These are phyloP conservation scores for Tinea semifulvella DNA, from an alignment of 2,888 invertebrate genomes.

Conservation along the genomic window DNA sequence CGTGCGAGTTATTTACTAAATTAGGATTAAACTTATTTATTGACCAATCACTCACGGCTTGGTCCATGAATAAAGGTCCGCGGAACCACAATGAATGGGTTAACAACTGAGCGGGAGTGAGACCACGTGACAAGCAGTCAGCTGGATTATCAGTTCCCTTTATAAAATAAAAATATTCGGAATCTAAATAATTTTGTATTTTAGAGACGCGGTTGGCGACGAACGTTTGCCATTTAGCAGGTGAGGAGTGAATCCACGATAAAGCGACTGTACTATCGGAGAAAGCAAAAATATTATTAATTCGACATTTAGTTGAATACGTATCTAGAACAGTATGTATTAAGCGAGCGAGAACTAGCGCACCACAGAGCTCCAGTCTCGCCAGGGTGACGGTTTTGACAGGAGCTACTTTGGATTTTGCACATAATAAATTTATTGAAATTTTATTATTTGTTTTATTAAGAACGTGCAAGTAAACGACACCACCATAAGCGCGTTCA, in stretches of 20 bases:
- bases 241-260: conserved; percentile 18
- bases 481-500: conserved; percentile 17
- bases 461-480: conserved; percentile 14
- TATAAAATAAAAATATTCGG: conserved; percentile 13
- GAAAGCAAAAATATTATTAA: conserved; percentile 11
- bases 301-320: background rate
- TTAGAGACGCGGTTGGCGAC: conserved; percentile 15
- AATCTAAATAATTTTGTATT: conserved; percentile 2
- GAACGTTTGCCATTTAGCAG: conserved; percentile 18
- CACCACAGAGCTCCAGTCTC: conserved; percentile 12
- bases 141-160: conserved; percentile 13
- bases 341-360: conserved; percentile 4
- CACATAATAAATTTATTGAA: background rate
- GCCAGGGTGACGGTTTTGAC: conserved; percentile 6
- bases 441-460: background rate
- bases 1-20: no score
- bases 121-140: conserved; percentile 15
- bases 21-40: no score
- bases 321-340: conserved; percentile 7
- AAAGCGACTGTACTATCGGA: conserved; percentile 15
- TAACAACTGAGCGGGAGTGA: conserved; percentile 3
- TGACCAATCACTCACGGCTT: no score
- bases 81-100: conserved; percentile 11
- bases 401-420: conserved; percentile 11
- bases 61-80: no score